Evolutionary conservation across 2,888 invertebrate species (phyloP), one percentile per base, ranked within the genome.

Genomic region (Chloroclystis v-ata): DNA sequence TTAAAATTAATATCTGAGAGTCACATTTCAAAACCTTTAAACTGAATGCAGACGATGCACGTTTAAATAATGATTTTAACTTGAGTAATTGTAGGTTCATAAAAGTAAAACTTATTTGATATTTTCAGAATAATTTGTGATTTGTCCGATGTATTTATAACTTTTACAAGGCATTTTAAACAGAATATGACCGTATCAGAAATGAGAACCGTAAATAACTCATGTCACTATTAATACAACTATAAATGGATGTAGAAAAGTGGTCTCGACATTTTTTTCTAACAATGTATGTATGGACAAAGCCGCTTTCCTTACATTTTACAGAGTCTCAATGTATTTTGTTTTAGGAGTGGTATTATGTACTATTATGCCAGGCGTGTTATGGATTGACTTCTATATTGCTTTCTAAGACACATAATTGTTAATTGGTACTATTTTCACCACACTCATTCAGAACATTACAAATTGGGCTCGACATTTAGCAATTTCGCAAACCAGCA

Each of bases 221-320:
- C 67, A 74, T 68, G 66, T 67, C 5, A 5, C 20, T 20, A 70
- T 69, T 37, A 65, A 63, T 60, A 59, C 47, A 60, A 58, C 79
- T 75, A 52, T 77, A 82, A 72, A 85, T 70, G 84, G 85, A 51
- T 52, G 61, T 75, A 75, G 82, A 81, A 85, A 85, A 77, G 78
- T 67, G 54, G 72, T 65, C 67, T 52, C 54, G 60, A 61, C 65
- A n/a, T 69, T 57, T 80, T 82, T 83, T 82, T 82, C 74, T 69
- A 69, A 81, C 74, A 80, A 78, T 81, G 78, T 79, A 73, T 76
- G 76, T 80, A 69, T 59, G 63, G 68, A 60, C 57, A 61, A 60
- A 70, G 68, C 74, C 62, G 69, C 82, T 83, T 82, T 82, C 82
- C 60, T 35, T 11, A 10, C 8, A 33, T 20, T 4, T 20, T 20